Percentiles rank a stretch among this genome's conserved stretches.
These are phyloP conservation scores for Dallia pectoralis DNA, from an alignment of 2,797 vertebrate genomes.

Conservation along the genomic window DNA sequence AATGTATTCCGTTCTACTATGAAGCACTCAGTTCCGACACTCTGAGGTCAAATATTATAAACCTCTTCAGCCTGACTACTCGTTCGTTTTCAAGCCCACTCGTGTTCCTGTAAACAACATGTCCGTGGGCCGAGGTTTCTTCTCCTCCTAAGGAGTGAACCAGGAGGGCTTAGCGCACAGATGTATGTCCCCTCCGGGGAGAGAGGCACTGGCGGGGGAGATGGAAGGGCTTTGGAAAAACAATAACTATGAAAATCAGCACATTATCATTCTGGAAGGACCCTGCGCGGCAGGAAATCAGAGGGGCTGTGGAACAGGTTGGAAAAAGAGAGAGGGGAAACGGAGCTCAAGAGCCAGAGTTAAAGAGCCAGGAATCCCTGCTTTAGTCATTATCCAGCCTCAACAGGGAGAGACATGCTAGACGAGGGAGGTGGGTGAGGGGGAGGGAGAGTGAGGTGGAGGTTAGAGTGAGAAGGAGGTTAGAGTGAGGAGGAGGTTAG, in stretches of 20 bases:
- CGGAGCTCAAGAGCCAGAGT: slow-evolving; percentile 29
- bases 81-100: not conserved
- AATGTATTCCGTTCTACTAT: not conserved
- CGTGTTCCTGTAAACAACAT: not conserved
- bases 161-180: not conserved
- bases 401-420: not conserved
- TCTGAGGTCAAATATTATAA: not conserved
- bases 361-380: slow-evolving; percentile 14
- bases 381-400: slow-evolving; percentile 38
- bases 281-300: slow-evolving; percentile 27
- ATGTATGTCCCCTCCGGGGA: not conserved
- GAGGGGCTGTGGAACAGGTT: slow-evolving; percentile 38
- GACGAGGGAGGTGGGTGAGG: not conserved
- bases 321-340: slow-evolving; percentile 17
- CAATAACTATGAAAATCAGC: slow-evolving; percentile 6
- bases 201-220: not conserved
- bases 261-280: slow-evolving; percentile 15
- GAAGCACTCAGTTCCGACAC: not conserved
- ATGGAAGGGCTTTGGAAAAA: slow-evolving; percentile 8
- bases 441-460: too few species aligned
- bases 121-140: not conserved
- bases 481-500: not conserved
- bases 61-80: not conserved
- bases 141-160: not conserved
- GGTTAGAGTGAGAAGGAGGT: not conserved